Conservation (phyloP, 2,113 vertebrate species). For the Phrynosoma blainvillii region DNA sequence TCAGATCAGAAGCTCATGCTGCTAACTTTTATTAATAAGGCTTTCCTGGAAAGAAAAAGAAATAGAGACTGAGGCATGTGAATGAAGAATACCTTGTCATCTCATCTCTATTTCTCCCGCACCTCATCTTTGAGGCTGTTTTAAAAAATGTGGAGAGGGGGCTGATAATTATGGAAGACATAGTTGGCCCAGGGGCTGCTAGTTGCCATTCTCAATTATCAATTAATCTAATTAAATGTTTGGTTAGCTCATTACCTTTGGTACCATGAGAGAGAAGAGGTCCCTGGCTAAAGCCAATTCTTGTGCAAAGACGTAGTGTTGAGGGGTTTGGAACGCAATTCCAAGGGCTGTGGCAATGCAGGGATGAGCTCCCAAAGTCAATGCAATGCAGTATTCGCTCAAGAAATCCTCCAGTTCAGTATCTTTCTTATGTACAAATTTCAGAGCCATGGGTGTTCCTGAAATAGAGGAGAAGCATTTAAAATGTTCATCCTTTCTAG, state of each 20-base stretch:
- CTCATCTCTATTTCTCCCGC: neutral
- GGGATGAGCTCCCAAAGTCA: constrained; percentile 87
- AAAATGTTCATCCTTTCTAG: neutral
- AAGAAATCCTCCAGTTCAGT: constrained; percentile 83
- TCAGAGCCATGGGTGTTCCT: constrained; percentile 89
- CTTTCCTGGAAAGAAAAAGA: neutral
- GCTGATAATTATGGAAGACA: neutral
- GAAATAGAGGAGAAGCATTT: neutral
- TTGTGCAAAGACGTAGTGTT: constrained; percentile 87
- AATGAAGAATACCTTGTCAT: neutral
- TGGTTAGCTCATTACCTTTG: constrained; percentile 68
- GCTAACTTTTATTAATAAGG: neutral
- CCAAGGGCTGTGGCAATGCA: constrained; percentile 85
- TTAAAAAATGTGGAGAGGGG: neutral
- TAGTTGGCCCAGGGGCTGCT: neutral
- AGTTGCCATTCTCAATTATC: neutral
- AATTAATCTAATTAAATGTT: neutral
- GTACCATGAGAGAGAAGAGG: constrained; percentile 88
- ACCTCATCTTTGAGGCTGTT: neutral
- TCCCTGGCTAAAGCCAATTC: constrained; percentile 85
- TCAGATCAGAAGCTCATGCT: no score
- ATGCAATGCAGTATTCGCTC: constrained; percentile 88
- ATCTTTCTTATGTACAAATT: constrained; percentile 81
- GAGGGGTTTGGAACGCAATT: constrained; percentile 84
- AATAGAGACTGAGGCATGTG: neutral